These are phyloP conservation scores for Channa argus DNA, from an alignment of 2,113 vertebrate species.

Conservation along the genomic window DNA sequence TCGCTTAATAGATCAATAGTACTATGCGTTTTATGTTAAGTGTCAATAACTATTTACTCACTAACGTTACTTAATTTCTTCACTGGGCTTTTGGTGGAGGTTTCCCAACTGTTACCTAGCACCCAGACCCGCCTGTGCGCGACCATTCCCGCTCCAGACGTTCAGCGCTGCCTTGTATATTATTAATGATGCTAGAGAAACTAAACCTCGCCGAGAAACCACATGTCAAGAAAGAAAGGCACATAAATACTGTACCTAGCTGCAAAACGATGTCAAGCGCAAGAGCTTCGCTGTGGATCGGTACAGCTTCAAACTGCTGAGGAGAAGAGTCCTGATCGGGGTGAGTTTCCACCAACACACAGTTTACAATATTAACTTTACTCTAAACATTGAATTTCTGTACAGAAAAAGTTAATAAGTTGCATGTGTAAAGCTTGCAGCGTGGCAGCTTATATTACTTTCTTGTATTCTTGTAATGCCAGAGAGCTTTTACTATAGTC, in stretches of 20 bases:
- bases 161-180: constrained; percentile 58
- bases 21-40: no score
- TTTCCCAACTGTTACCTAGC: constrained; percentile 48
- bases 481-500: no score
- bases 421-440: background rate
- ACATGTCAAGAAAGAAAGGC: constrained; percentile 42
- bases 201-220: constrained; percentile 47
- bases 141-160: constrained; percentile 55
- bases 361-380: background rate
- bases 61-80: background rate
- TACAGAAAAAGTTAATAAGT: background rate
- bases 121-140: constrained; percentile 53
- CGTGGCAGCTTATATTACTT: background rate
- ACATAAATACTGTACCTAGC: constrained; percentile 2
- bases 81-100: background rate
- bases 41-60: background rate
- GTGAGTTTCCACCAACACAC: constrained; percentile 45
- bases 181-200: constrained; percentile 70
- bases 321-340: constrained; percentile 12
- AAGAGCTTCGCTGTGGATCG: constrained; percentile 2
- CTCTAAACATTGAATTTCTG: no score
- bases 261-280: constrained; percentile 4
- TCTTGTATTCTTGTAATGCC: background rate
- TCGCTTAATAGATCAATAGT: no score
- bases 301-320: background rate